Base-by-base conservation (phyloP, 2,888 invertebrate genomes). In the Calliopum simillimum region DNA sequence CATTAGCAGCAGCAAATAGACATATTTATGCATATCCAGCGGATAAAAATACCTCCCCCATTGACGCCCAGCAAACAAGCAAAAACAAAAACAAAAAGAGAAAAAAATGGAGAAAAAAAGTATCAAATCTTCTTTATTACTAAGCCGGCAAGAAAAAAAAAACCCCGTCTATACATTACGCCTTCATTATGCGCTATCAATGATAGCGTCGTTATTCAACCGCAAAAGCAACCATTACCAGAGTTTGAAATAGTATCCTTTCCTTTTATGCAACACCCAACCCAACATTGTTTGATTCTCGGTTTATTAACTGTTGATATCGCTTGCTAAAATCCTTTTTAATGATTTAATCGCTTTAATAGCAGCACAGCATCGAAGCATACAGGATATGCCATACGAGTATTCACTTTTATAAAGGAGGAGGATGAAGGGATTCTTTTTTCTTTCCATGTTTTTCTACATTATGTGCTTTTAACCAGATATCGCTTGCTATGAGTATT, bases 341-440 rank as follows among this genome's bases (percentile, higher is more conserved):
- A 64, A 64, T 64, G 64, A 64, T 64, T 53, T 64, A 64, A 64
- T 53, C 64, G 53, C 53, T 64, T 41, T 53, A 64, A 53, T 51
- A 64, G 64, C 49, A 49, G 21, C 25, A 51, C 41, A 23, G 53
- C 53, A 11, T 13, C 33, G 21, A n/a, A 23, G 53, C 4, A 21
- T 5, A 23, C 16, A 4, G 53, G 11, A 33, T 33, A 5, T 33
- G 33, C 8, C 33, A 33, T 8, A 8, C 33, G 33, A 33, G 33
- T 33, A 33, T 8, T 33, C 33, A 33, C n/a, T n/a, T n/a, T n/a
- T n/a, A n/a, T n/a, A n/a, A n/a, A n/a, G n/a, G 8, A 33, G 8
- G 8, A 8, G 33, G 5, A 33, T 8, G 33, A 33, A 1, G 8
- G 8, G 2, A n/a, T n/a, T n/a, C n/a, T n/a, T n/a, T n/a, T n/a